Conservation (phyloP, 2,888 invertebrate genomes). For the Lathronympha strigana region DNA sequence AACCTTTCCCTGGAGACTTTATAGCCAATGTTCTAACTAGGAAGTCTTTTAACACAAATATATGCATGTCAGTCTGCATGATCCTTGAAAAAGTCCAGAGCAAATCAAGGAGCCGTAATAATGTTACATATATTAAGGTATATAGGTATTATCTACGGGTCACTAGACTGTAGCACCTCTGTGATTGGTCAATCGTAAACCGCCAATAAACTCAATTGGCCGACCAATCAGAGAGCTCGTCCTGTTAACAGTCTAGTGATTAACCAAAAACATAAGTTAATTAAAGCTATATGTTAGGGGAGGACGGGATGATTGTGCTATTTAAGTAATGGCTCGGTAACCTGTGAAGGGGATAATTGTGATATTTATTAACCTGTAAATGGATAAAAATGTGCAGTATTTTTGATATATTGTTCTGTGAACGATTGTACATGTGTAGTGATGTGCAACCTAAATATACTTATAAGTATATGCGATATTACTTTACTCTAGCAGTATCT, state of each 20-base stretch:
- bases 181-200: conserved; percentile 26
- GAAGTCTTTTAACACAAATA: conserved; percentile 35
- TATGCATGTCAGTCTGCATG: conserved; percentile 37
- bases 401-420: conserved; percentile 16
- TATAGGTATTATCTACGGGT: conserved; percentile 34
- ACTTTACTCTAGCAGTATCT: background rate
- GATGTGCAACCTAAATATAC: conserved; percentile 9
- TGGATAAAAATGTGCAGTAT: conserved; percentile 16
- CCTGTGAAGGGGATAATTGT: conserved; percentile 67
- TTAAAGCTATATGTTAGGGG: conserved; percentile 58
- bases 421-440: conserved; percentile 34
- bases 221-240: conserved; percentile 32
- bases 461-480: background rate
- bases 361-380: conserved; percentile 4
- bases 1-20: conserved; percentile 38
- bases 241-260: conserved; percentile 20
- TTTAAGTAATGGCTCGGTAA: conserved; percentile 53
- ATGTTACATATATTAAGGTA: conserved; percentile 34
- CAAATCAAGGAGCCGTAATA: conserved; percentile 23
- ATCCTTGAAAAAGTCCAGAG: conserved; percentile 26
- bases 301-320: conserved; percentile 75
- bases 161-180: conserved; percentile 12
- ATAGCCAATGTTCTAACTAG: conserved; percentile 34
- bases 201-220: conserved; percentile 11
- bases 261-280: conserved; percentile 34